Conservation (phyloP, 2,888 invertebrate species). For the Nymphalis urticae region DNA sequence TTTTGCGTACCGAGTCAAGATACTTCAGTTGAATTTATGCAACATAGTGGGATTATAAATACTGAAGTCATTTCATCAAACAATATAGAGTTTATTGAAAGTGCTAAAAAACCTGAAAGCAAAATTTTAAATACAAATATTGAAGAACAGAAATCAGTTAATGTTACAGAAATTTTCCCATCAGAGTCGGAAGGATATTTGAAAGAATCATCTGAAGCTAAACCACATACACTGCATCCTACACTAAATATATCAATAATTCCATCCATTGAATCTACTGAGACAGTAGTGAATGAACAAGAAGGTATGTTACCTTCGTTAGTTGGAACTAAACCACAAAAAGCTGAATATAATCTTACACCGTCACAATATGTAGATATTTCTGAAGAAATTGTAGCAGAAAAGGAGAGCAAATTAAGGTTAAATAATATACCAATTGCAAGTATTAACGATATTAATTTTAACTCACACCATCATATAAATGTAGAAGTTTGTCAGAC, state of each 20-base stretch:
- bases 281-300: slow-evolving; percentile 56
- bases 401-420: slow-evolving; percentile 54
- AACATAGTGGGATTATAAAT: slow-evolving; percentile 59
- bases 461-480: slow-evolving; percentile 54
- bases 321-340: slow-evolving; percentile 50
- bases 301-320: slow-evolving; percentile 46
- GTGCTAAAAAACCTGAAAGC: slow-evolving; percentile 56
- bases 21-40: slow-evolving; percentile 58
- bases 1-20: slow-evolving; percentile 47
- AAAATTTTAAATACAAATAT: slow-evolving; percentile 42
- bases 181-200: slow-evolving; percentile 55
- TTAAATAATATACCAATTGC: slow-evolving; percentile 41
- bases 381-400: slow-evolving; percentile 52
- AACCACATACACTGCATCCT: slow-evolving; percentile 50
- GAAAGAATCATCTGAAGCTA: slow-evolving; percentile 34
- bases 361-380: slow-evolving; percentile 63
- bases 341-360: slow-evolving; percentile 66
- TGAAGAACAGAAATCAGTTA: slow-evolving; percentile 53
- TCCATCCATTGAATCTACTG: slow-evolving; percentile 51
- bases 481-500: slow-evolving; percentile 52
- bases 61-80: slow-evolving; percentile 61
- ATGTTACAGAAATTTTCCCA: slow-evolving; percentile 57
- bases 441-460: slow-evolving; percentile 44
- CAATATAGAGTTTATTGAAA: slow-evolving; percentile 49
- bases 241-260: slow-evolving; percentile 59